Evolutionary conservation across 1,140 invertebrate genomes (phyloP).

Genomic region (Drosophila tropicalis): DNA sequence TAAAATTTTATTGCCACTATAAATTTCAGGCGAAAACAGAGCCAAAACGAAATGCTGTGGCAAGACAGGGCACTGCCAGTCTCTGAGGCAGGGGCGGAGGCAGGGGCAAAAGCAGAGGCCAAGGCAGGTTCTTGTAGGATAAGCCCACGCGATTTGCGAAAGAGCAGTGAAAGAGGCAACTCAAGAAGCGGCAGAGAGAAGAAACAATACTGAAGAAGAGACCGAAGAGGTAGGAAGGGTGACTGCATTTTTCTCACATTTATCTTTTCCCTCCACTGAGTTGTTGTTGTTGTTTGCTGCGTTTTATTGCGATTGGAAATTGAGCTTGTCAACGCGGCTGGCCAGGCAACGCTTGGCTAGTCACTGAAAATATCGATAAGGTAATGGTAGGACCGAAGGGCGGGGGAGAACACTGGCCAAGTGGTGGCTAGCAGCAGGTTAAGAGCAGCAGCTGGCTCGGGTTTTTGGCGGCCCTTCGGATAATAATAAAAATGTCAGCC

Average conservation of each 20-base stretch:
- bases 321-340: conserved; percentile 78
- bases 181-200: conserved; percentile 30
- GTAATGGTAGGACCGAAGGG: conserved; percentile 2
- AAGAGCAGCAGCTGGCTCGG: conserved; percentile 54
- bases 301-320: conserved; percentile 82
- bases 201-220: conserved; percentile 8
- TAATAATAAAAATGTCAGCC: conserved; percentile 80
- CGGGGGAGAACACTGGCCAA: conserved; percentile 4
- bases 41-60: conserved; percentile 31
- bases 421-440: conserved; percentile 7
- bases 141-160: conserved; percentile 77
- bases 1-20: conserved; percentile 82
- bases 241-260: conserved; percentile 80
- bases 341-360: conserved; percentile 72
- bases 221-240: conserved; percentile 27
- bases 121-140: conserved; percentile 60
- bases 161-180: conserved; percentile 56
- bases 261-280: conserved; percentile 56
- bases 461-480: conserved; percentile 57
- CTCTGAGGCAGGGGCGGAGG: conserved; percentile 22
- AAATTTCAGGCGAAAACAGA: conserved; percentile 73
- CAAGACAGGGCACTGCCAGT: conserved; percentile 26
- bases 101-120: conserved; percentile 34
- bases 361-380: conserved; percentile 34
- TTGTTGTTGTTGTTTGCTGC: conserved; percentile 61